These are phyloP conservation scores for Eurytoma adleriae DNA, from an alignment of 2,888 invertebrate genomes.

Conservation along the genomic window DNA sequence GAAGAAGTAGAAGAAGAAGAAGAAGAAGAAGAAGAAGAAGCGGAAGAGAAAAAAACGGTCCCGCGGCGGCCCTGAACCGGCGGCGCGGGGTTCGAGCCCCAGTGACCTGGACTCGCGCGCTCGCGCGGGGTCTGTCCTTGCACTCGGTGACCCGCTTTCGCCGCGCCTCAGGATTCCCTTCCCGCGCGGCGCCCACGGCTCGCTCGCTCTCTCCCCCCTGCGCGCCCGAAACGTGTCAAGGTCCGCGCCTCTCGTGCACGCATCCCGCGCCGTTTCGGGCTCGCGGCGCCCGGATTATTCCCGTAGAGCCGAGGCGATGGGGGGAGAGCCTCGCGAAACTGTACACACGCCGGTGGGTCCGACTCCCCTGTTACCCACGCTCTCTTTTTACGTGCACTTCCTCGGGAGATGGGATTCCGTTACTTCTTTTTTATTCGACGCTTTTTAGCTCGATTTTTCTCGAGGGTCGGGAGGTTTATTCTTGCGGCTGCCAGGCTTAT, in stretches of 20 bases:
- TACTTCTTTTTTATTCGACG: too few relatives aligned
- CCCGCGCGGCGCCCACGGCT: not conserved
- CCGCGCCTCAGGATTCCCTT: conserved; percentile 31
- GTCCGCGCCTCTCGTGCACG: conserved; percentile 54
- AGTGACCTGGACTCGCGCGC: conserved; percentile 67
- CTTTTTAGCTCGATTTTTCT: too few relatives aligned
- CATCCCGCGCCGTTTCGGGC: conserved; percentile 11
- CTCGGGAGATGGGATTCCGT: too few relatives aligned
- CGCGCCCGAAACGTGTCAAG: conserved; percentile 68
- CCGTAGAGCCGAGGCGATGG: not conserved
- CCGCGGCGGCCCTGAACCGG: conserved; percentile 62
- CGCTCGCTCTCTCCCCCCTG: not conserved
- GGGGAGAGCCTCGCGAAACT: not conserved
- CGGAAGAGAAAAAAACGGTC: not conserved
- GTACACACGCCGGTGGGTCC: too few relatives aligned
- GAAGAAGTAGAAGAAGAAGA: conserved; percentile 7
- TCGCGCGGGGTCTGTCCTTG: conserved; percentile 67
- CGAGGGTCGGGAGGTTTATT: too few relatives aligned
- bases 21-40: not conserved
- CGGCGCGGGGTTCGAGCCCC: conserved; percentile 62
- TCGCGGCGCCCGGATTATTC: conserved; percentile 16
- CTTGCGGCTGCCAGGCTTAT: too few relatives aligned
- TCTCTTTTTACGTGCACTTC: not conserved
- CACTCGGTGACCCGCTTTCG: conserved; percentile 70
- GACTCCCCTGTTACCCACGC: too few relatives aligned